Evolutionary conservation across 92 coral and sea anemone genomes (phyloP).

Genomic region (Umimayanthus chanpuru): DNA sequence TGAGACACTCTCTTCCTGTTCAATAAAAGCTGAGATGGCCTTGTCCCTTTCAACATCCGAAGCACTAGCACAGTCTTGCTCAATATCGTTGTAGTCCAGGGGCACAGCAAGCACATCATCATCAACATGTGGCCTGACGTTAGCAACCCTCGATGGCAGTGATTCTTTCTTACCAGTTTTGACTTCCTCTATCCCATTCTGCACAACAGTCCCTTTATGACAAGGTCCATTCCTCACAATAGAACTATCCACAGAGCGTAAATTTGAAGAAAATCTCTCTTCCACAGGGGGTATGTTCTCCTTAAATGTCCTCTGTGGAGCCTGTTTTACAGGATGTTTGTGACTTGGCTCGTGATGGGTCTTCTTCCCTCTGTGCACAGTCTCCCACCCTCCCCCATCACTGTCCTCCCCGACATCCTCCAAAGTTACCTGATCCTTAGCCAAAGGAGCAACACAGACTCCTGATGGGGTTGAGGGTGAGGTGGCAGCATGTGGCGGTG

Average conservation of each 20-base stretch:
- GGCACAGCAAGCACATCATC: slow-evolving; percentile 67
- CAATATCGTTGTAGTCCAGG: slow-evolving; percentile 69
- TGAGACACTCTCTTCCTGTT: slow-evolving; percentile 85
- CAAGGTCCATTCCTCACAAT: slow-evolving; percentile 5
- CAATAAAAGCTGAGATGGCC: slow-evolving; percentile 89
- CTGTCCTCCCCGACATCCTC: slow-evolving; percentile 60
- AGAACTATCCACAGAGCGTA: not conserved
- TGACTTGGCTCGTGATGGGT: slow-evolving; percentile 41
- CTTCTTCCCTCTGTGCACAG: slow-evolving; percentile 88
- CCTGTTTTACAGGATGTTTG: not conserved
- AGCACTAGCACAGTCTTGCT: slow-evolving; percentile 65
- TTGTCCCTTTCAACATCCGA: slow-evolving; percentile 92
- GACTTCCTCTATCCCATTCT: slow-evolving; percentile 1
- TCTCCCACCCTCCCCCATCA: slow-evolving; percentile 97
- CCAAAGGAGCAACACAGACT: not conserved
- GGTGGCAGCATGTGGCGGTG: slow-evolving; percentile 14
- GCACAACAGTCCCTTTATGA: not conserved
- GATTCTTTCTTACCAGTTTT: not conserved
- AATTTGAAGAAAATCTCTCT: not conserved
- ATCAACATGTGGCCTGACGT: slow-evolving; percentile 42
- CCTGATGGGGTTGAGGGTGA: not conserved
- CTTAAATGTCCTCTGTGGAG: slow-evolving; percentile 30
- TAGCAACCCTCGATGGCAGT: not conserved
- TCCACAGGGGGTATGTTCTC: slow-evolving; percentile 23
- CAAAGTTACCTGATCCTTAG: slow-evolving; percentile 10